These are phyloP conservation scores for Stictonetta naevosa DNA, from an alignment of 2,113 vertebrate genomes.

Conservation along the genomic window DNA sequence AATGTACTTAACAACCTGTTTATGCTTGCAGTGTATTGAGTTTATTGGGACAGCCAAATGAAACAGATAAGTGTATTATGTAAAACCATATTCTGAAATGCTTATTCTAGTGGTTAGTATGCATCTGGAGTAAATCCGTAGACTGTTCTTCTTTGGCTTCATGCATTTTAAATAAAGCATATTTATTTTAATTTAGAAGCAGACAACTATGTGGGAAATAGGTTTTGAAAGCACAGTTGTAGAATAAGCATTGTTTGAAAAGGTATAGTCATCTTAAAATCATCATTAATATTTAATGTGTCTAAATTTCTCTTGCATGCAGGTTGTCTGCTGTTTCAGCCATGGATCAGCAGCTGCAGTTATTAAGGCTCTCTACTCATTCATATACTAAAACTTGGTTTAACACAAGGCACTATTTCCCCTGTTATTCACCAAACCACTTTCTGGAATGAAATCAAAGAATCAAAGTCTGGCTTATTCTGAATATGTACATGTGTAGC, in stretches of 20 bases:
- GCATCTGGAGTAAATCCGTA: constrained; percentile 64
- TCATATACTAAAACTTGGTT: constrained; percentile 24
- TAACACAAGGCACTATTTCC: not conserved
- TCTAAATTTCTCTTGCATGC: not conserved
- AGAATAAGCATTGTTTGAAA: not conserved
- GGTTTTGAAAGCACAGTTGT: not conserved
- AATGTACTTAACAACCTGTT: constrained; percentile 74
- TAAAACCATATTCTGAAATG: constrained; percentile 59
- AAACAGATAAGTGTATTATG: constrained; percentile 70
- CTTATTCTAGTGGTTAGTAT: constrained; percentile 68
- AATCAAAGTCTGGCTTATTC: not conserved
- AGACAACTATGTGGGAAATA: constrained; percentile 10
- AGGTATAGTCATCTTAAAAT: not conserved
- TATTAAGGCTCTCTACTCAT: constrained; percentile 31
- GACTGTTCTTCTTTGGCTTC: constrained; percentile 7
- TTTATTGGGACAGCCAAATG: constrained; percentile 67
- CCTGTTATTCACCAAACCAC: not conserved
- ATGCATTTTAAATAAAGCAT: constrained; percentile 53
- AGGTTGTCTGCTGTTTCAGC: not conserved
- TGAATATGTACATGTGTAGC: not conserved
- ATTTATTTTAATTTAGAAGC: constrained; percentile 53
- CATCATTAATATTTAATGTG: constrained; percentile 30
- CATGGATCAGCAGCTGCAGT: not conserved
- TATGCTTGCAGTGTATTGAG: constrained; percentile 56
- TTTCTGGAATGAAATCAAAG: not conserved